These are phyloP conservation scores for Vanessa tameamea DNA, from an alignment of 1,140 invertebrate species.

Conservation along the genomic window DNA sequence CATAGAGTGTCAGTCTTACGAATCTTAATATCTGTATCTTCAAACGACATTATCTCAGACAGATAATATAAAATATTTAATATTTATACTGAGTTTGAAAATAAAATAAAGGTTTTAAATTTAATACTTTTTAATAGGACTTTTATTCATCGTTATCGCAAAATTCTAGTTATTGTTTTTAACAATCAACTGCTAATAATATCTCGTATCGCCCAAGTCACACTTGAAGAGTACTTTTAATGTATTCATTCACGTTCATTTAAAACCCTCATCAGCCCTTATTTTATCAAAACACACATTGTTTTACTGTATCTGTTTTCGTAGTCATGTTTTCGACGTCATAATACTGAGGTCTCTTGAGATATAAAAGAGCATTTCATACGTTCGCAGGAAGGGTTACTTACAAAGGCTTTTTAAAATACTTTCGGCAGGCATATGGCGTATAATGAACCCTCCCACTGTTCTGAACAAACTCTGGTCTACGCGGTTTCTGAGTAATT, in stretches of 20 bases:
- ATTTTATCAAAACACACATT: conserved; percentile 70
- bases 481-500: conserved; percentile 52
- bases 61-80: too few species aligned
- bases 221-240: conserved; percentile 31
- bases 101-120: too few species aligned
- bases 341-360: conserved; percentile 65
- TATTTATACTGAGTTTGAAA: too few species aligned
- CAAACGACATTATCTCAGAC: too few species aligned
- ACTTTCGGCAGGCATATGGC: conserved; percentile 71
- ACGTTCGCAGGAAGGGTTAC: conserved; percentile 64
- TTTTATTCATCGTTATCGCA: too few species aligned
- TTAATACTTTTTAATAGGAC: too few species aligned
- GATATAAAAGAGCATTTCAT: conserved; percentile 76
- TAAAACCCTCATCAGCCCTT: conserved; percentile 62
- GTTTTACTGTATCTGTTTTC: conserved; percentile 66
- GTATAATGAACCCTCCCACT: conserved; percentile 54
- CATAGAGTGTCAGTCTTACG: too few species aligned
- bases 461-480: conserved; percentile 57
- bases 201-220: conserved; percentile 3
- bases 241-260: conserved; percentile 42
- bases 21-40: too few species aligned
- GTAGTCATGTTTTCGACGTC: conserved; percentile 62
- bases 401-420: conserved; percentile 76
- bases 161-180: neutral
- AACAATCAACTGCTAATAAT: neutral